These are phyloP conservation scores for Sebastes baramenuke DNA, from an alignment of 2,797 vertebrate genomes.

Conservation along the genomic window DNA sequence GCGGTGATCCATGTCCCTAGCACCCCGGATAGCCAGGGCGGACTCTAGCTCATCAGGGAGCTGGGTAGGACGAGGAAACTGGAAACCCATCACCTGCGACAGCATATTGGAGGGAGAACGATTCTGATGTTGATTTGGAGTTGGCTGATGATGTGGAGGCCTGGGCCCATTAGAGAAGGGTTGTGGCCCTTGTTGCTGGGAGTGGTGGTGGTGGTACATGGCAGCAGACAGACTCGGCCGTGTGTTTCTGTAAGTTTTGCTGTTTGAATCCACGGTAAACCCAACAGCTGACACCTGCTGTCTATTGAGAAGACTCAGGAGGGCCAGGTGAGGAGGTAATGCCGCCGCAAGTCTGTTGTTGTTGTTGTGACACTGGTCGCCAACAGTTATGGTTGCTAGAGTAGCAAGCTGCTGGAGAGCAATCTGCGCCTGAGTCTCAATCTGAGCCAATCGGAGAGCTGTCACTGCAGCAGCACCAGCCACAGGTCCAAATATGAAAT, in stretches of 20 bases:
- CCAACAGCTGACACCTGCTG: conserved; percentile 76
- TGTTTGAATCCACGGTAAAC: conserved; percentile 79
- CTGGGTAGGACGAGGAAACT: conserved; percentile 75
- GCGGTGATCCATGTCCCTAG: conserved; percentile 73
- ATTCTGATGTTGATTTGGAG: conserved; percentile 60
- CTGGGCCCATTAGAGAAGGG: conserved; percentile 59
- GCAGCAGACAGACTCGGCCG: conserved; percentile 67
- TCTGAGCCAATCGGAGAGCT: conserved; percentile 87
- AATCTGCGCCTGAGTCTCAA: conserved; percentile 82
- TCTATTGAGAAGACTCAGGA: conserved; percentile 75
- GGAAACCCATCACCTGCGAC: conserved; percentile 70
- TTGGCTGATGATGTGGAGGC: conserved; percentile 54
- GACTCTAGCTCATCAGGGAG: conserved; percentile 77
- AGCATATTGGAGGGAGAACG: conserved; percentile 47
- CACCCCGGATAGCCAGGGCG: conserved; percentile 69
- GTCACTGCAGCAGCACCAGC: conserved; percentile 53
- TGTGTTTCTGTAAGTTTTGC: conserved; percentile 58
- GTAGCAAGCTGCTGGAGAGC: conserved; percentile 84
- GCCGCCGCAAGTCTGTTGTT: conserved; percentile 33
- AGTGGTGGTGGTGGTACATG: conserved; percentile 79
- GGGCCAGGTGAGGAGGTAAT: conserved; percentile 73
- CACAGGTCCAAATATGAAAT: conserved; percentile 68
- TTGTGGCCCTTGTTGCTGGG: conserved; percentile 75
- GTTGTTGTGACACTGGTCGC: conserved; percentile 56
- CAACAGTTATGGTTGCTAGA: conserved; percentile 72